Percentiles rank a stretch among this genome's conserved stretches.
Conservation (phyloP, 2,113 vertebrate species). For the Madoqua kirkii region DNA sequence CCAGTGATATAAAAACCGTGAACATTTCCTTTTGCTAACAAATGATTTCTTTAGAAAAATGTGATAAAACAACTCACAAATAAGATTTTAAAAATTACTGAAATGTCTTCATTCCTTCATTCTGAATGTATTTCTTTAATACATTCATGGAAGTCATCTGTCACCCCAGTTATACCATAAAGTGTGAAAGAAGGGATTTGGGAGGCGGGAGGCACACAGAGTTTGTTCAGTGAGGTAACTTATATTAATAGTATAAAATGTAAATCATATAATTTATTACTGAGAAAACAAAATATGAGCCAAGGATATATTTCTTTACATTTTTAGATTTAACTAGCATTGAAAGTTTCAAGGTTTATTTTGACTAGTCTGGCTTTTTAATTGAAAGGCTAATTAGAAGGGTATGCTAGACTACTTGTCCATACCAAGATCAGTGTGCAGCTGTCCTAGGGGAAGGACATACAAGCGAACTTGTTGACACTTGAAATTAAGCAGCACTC, state of each 20-base stretch:
- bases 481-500: conserved; percentile 76
- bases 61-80: background rate
- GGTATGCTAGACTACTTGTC: conserved; percentile 62
- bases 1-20: background rate
- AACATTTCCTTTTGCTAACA: background rate
- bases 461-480: conserved; percentile 66
- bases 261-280: conserved; percentile 64
- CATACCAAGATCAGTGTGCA: conserved; percentile 60
- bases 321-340: conserved; percentile 64
- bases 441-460: conserved; percentile 70
- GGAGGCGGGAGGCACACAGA: too few species aligned
- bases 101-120: background rate
- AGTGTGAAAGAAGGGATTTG: background rate
- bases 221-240: conserved; percentile 2
- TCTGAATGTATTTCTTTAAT: background rate
- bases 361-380: conserved; percentile 78
- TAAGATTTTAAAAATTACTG: background rate
- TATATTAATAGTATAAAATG: conserved; percentile 38
- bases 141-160: background rate
- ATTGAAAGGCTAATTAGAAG: conserved; percentile 80
- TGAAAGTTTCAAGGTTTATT: conserved; percentile 77
- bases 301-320: conserved; percentile 66
- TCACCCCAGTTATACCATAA: background rate
- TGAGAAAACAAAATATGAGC: conserved; percentile 52
- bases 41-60: background rate